These are phyloP conservation scores for Vidua macroura DNA, from an alignment of 2,113 vertebrate species.

Conservation along the genomic window DNA sequence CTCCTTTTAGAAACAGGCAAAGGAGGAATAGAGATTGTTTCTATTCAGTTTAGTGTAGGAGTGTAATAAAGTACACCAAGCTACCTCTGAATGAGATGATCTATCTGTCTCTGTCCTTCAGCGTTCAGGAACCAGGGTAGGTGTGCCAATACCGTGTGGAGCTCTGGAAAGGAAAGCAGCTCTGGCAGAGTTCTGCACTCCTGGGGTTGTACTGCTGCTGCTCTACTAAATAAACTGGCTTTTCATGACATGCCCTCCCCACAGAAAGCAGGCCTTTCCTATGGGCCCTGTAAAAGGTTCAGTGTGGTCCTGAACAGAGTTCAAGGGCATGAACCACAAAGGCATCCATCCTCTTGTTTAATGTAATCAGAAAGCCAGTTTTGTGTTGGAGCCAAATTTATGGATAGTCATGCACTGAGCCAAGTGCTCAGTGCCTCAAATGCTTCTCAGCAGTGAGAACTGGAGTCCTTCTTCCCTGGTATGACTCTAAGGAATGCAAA, in stretches of 20 bases:
- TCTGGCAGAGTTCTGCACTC: not conserved
- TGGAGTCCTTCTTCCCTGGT: not conserved
- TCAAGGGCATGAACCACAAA: not conserved
- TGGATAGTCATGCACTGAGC: not conserved
- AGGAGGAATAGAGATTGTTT: not conserved
- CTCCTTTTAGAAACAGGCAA: not conserved
- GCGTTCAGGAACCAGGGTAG: not conserved
- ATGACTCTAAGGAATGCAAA: not conserved
- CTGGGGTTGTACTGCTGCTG: not conserved
- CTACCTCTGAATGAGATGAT: not conserved
- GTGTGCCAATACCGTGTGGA: not conserved
- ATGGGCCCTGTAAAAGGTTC: not conserved
- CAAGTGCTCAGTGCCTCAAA: not conserved
- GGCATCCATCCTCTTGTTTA: not conserved
- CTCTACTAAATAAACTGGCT: not conserved
- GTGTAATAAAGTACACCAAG: not conserved
- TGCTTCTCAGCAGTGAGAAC: not conserved
- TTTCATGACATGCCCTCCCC: not conserved
- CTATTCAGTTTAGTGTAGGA: not conserved
- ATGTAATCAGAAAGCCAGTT: not conserved
- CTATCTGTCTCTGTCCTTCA: not conserved
- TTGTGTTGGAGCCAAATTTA: not conserved
- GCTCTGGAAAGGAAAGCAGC: not conserved
- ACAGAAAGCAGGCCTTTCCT: not conserved
- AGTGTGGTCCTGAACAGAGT: not conserved